Conservation (phyloP, 2,797 vertebrate genomes). For the Crax fasciolata region DNA sequence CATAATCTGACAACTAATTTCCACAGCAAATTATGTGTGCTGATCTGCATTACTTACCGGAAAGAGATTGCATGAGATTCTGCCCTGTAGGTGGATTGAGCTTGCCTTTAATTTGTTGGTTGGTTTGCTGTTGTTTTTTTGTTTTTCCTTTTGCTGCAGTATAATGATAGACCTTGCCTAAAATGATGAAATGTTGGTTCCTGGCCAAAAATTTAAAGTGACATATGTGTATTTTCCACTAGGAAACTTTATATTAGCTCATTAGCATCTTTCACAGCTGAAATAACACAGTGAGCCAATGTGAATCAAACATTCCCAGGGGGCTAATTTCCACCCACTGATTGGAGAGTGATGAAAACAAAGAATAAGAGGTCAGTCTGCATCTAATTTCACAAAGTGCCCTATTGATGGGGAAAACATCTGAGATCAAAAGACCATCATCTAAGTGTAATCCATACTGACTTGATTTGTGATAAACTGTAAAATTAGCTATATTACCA, state of each 20-base stretch:
- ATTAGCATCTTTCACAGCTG: slow-evolving; percentile 79
- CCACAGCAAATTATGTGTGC: slow-evolving; percentile 15
- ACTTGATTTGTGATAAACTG: background rate
- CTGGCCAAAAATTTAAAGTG: slow-evolving; percentile 53
- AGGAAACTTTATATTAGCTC: slow-evolving; percentile 73
- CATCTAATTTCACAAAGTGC: slow-evolving; percentile 48
- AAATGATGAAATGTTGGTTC: slow-evolving; percentile 54
- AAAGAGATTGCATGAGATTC: background rate
- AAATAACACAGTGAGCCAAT: slow-evolving; percentile 71
- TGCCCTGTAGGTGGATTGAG: slow-evolving; percentile 9
- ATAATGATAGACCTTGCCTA: slow-evolving; percentile 35
- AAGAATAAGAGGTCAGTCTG: slow-evolving; percentile 61
- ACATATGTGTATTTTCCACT: slow-evolving; percentile 56
- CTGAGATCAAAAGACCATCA: slow-evolving; percentile 35
- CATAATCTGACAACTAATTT: slow-evolving; percentile 46
- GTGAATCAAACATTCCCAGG: slow-evolving; percentile 42
- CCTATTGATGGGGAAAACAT: slow-evolving; percentile 15
- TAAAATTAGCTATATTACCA: background rate
- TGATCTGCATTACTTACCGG: background rate
- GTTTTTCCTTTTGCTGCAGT: background rate
- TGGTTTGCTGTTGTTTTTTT: background rate
- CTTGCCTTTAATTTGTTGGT: slow-evolving; percentile 13
- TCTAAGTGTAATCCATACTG: background rate
- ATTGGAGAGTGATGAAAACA: slow-evolving; percentile 72
- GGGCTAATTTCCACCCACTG: slow-evolving; percentile 64